Percentiles rank a stretch among this genome's conserved stretches.
phyloP scores from a whole-genome alignment of 2,888 invertebrate genomes.

The Druceiella hillmani region DNA sequence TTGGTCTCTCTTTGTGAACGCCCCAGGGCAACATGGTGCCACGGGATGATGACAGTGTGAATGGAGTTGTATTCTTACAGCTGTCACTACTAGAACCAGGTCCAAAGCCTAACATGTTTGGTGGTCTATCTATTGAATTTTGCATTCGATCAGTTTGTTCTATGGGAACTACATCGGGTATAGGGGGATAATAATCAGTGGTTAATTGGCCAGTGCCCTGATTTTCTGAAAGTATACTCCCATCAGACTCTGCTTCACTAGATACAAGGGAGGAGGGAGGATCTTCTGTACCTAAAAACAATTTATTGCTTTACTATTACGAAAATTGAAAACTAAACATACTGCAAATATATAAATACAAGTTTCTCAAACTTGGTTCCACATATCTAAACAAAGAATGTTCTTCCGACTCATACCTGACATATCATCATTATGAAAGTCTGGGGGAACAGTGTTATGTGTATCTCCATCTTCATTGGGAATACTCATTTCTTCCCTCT shows the following conservation, averaged over 20 bases:
- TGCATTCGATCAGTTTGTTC: too few species aligned
- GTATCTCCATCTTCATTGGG: too few species aligned
- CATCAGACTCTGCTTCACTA: slow-evolving; percentile 45
- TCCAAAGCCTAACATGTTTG: too few species aligned
- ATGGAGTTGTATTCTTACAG: too few species aligned
- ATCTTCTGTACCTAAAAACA: neutral
- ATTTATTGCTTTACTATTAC: too few species aligned
- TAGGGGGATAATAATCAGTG: neutral
- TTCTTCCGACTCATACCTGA: slow-evolving; percentile 38
- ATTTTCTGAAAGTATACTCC: slow-evolving; percentile 37
- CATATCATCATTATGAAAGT: slow-evolving; percentile 38
- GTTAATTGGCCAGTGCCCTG: slow-evolving; percentile 8
- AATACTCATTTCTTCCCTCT: too few species aligned
- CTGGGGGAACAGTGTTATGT: slow-evolving; percentile 39
- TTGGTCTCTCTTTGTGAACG: slow-evolving; percentile 63
- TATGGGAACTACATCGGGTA: neutral
- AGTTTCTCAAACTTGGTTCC: too few species aligned
- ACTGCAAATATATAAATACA: too few species aligned
- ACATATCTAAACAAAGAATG: too few species aligned
- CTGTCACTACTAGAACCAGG: neutral
- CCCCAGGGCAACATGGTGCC: slow-evolving; percentile 78
- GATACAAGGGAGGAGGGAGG: slow-evolving; percentile 47
- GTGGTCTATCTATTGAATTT: too few species aligned
- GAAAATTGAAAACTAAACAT: too few species aligned
- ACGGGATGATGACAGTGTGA: neutral